Conservation (phyloP, 2,797 vertebrate genomes). For the Cuculus canorus region DNA sequence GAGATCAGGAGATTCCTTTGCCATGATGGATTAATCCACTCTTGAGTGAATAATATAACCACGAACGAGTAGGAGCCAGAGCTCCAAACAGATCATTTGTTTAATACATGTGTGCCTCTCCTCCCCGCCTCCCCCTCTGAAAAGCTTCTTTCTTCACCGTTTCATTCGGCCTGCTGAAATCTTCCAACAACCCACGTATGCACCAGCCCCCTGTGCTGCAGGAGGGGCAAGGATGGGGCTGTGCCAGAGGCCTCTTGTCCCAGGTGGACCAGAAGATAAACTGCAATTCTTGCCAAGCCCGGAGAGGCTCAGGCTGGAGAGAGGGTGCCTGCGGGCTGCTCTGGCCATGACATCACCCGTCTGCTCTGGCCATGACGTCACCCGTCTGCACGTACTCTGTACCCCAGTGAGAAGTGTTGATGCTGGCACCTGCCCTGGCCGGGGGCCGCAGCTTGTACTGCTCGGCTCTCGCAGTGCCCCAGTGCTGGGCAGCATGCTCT, state of each 20-base stretch:
- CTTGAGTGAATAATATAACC: slow-evolving; percentile 59
- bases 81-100: slow-evolving; percentile 51
- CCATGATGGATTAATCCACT: slow-evolving; percentile 63
- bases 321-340: not conserved
- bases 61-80: slow-evolving; percentile 62
- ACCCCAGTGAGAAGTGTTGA: not conserved
- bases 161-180: slow-evolving; percentile 29
- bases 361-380: not conserved
- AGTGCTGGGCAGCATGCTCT: fast-evolving
- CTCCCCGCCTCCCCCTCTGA: not conserved
- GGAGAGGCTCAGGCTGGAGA: not conserved
- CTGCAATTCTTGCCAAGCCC: fast-evolving
- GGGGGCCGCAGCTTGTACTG: fast-evolving
- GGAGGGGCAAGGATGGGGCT: not conserved
- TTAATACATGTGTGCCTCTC: slow-evolving; percentile 14
- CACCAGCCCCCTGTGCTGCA: fast-evolving
- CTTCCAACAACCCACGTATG: not conserved
- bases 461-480: fast-evolving
- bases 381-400: not conserved
- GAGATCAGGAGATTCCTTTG: slow-evolving; percentile 69
- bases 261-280: not conserved
- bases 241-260: not conserved
- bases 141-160: slow-evolving; percentile 39
- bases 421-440: not conserved
- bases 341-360: not conserved